Conservation (phyloP, 1,140 invertebrate genomes). For the Aphis gossypii region DNA sequence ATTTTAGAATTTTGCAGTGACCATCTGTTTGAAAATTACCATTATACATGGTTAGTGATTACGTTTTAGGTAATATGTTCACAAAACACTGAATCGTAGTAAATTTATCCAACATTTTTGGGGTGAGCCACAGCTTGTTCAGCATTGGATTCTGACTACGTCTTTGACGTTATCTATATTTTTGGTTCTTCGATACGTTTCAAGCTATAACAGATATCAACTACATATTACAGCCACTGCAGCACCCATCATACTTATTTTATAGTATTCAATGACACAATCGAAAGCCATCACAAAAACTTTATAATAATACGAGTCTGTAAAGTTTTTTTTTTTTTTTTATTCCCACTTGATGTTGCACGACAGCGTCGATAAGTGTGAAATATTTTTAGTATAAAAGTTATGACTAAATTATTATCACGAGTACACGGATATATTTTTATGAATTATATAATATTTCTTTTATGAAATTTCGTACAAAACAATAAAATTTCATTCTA, state of each 20-base stretch:
- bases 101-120: background rate
- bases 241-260: background rate
- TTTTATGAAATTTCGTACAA: background rate
- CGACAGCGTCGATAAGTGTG: background rate
- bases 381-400: constrained; percentile 7
- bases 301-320: background rate
- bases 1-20: too few species aligned
- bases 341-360: background rate
- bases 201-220: background rate
- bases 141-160: too few species aligned
- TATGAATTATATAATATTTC: background rate
- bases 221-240: background rate
- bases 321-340: constrained; percentile 16
- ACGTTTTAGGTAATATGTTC: too few species aligned
- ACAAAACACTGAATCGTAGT: too few species aligned
- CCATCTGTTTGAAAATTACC: too few species aligned
- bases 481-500: background rate
- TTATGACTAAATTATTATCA: background rate
- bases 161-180: background rate
- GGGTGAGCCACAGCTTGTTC: too few species aligned
- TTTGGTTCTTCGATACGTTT: background rate
- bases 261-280: background rate
- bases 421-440: background rate
- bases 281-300: background rate
- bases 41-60: too few species aligned